Percentiles rank a stretch among this genome's conserved stretches.
phyloP scores from a whole-genome alignment of 1,140 invertebrate genomes.

The Euura lappo region DNA sequence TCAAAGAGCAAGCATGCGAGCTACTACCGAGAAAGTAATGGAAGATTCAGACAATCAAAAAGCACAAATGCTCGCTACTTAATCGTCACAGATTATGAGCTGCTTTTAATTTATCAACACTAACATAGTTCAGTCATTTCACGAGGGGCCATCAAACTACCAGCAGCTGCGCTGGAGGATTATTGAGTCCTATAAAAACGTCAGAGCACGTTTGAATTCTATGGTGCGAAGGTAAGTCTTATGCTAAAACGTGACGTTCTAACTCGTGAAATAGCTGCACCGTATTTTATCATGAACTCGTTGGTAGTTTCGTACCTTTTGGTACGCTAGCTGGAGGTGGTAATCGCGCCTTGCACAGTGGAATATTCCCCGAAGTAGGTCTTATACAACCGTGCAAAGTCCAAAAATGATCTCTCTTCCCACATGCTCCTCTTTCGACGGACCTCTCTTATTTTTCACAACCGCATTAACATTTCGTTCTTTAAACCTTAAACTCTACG shows the following conservation, averaged over 20 bases:
- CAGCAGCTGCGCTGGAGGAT: neutral
- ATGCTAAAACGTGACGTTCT: conserved; percentile 2
- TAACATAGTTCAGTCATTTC: too few relatives aligned
- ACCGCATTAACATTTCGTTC: too few relatives aligned
- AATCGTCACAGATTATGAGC: too few relatives aligned
- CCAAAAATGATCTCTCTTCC: neutral
- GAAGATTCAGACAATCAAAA: too few relatives aligned
- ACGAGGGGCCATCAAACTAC: too few relatives aligned
- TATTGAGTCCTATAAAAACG: neutral
- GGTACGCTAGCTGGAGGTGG: neutral
- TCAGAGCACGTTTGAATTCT: neutral
- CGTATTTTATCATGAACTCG: conserved; percentile 7
- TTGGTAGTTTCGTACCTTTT: neutral
- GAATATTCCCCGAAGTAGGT: neutral
- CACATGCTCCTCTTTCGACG: neutral
- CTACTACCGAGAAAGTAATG: too few relatives aligned
- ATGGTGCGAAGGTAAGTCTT: conserved; percentile 3
- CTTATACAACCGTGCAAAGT: neutral
- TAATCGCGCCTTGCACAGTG: neutral
- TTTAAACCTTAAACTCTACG: too few relatives aligned
- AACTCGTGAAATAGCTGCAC: neutral
- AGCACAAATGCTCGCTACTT: too few relatives aligned
- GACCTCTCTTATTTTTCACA: neutral
- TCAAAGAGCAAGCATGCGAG: too few relatives aligned
- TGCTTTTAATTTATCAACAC: too few relatives aligned